These are phyloP conservation scores for Coecobrya sp. DNA, from an alignment of 2,888 invertebrate genomes.

Conservation along the genomic window DNA sequence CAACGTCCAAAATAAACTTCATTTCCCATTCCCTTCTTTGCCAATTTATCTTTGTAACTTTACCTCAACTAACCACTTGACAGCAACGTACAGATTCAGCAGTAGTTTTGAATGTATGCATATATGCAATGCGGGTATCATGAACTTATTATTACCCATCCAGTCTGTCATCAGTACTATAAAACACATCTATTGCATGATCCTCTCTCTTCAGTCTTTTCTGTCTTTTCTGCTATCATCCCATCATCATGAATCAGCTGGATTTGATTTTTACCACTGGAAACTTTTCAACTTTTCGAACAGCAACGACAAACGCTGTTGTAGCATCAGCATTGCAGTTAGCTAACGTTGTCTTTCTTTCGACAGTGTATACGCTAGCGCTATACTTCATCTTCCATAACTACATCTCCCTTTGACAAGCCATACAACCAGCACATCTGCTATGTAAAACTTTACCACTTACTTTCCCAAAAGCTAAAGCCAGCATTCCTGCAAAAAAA, in stretches of 20 bases:
- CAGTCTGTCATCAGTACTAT: background rate
- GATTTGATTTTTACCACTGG: background rate
- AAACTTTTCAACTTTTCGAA: slow-evolving; percentile 27
- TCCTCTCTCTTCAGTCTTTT: background rate
- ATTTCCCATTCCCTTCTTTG: background rate
- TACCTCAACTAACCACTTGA: slow-evolving; percentile 16
- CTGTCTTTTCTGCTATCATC: background rate
- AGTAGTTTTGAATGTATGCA: background rate
- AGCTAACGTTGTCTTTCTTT: background rate
- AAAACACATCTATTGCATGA: background rate
- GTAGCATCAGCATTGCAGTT: background rate
- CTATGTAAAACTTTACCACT: background rate
- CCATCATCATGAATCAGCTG: slow-evolving; percentile 50
- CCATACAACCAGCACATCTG: background rate
- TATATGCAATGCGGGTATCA: background rate
- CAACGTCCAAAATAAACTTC: background rate
- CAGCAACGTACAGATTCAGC: background rate
- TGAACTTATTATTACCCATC: background rate
- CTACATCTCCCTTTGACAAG: slow-evolving; percentile 3
- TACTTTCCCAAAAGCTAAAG: slow-evolving; percentile 1
- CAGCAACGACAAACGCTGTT: background rate
- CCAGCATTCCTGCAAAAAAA: background rate
- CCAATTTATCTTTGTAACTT: slow-evolving; percentile 15
- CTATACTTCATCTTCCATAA: background rate
- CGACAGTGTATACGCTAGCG: background rate